These are phyloP conservation scores for Plecturocebus donacophilus DNA, from an alignment of 2,113 vertebrate species.

Conservation along the genomic window DNA sequence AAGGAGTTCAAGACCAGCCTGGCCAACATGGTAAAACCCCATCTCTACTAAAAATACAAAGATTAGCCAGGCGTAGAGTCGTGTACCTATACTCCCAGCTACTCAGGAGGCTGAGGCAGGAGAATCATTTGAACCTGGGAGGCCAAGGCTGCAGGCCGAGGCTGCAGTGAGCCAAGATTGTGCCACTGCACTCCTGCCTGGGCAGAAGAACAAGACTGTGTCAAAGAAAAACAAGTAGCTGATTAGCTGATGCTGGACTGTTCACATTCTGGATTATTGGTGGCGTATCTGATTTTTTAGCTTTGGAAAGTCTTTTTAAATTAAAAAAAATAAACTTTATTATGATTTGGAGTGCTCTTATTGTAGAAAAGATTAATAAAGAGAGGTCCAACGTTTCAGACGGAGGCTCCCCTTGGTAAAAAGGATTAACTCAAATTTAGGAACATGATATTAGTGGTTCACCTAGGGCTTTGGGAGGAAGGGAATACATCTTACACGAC, in stretches of 20 bases:
- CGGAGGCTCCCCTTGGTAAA: not conserved
- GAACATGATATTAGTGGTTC: constrained; percentile 51
- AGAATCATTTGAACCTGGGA: no score
- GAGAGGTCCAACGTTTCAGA: not conserved
- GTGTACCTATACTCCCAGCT: no score
- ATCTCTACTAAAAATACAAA: no score
- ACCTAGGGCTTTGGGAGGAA: constrained; percentile 28
- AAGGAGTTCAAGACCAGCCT: no score
- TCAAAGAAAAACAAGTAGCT: not conserved
- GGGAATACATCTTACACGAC: constrained; percentile 2
- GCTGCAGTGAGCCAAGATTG: no score
- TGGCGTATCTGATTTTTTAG: not conserved
- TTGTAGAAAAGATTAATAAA: constrained; percentile 26
- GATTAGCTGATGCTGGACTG: not conserved
- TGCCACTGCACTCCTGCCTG: no score
- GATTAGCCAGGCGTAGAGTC: no score
- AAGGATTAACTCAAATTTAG: constrained; percentile 36
- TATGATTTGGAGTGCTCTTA: not conserved
- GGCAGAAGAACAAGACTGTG: no score
- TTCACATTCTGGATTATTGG: constrained; percentile 17
- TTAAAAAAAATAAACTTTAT: not conserved
- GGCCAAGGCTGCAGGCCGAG: no score
- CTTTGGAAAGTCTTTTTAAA: constrained; percentile 34
- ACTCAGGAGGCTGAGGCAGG: no score
- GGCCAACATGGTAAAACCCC: no score